Evolutionary conservation across 2,797 vertebrate species (phyloP), one percentile per base, ranked within the genome.

Genomic region (Gorsachius magnificus): DNA sequence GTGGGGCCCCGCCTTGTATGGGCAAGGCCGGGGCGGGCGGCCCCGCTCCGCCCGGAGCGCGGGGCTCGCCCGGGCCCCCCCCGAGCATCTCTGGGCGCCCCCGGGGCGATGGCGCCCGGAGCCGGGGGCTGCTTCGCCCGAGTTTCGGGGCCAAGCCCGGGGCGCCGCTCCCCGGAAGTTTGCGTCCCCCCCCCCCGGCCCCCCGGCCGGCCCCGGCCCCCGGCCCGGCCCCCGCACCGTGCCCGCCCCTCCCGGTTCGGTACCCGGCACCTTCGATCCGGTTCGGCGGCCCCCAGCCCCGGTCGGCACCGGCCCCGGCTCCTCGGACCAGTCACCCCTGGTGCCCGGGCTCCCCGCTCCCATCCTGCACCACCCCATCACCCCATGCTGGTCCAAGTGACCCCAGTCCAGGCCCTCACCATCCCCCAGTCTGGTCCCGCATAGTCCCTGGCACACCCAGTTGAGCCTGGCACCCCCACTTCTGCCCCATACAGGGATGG

Each of bases 1-100:
- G 35, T 9, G 78, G 81, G 48, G 3, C 53, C 57, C 81, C 75
- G 83, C 95, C 89, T 80, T 87, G 66, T 90, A 87, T 60, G 92
- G 93, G 82, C 90, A 95, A 79, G 88, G 88, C 92, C 85, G 48
- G 75, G 53, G 38, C 35, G 45, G 69, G 92, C 50, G 80, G 87
- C 84, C 74, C 35, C 48, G 33, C 78, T 6, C 74, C 25, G 81
- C 64, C 77, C 31, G 14, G 50, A 45, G 43, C 16, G 33, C 29
- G 66, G 89, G 66, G 20, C 33, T 64, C 29, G 18, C 25, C 57
- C 68, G 45, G 38, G 15, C 33, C 12, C 9, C n/a, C 33, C 46
- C 68, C 53, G 89, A 87, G 75, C 91, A 93, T 90, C 95, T 19
- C 24, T 1, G 75, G 56, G 48, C 50, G 22, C 56, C 66, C 70